These are phyloP conservation scores for Drosophila micromelanica DNA, from an alignment of 1,140 invertebrate genomes.

Conservation along the genomic window DNA sequence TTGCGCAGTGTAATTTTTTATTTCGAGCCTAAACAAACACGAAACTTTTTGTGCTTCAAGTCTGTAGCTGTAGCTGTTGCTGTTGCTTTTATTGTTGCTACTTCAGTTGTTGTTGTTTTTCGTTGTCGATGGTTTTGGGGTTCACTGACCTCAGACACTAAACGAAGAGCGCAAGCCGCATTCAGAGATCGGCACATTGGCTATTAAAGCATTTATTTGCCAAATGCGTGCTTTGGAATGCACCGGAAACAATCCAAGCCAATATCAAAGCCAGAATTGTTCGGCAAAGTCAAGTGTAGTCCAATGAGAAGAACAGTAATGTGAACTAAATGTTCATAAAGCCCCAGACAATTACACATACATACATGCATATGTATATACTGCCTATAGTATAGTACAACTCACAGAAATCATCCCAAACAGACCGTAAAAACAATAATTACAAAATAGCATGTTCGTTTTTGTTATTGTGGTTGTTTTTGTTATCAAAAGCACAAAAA, in stretches of 20 bases:
- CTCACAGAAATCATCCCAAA: constrained; percentile 44
- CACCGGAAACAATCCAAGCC: constrained; percentile 36
- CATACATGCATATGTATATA: too few relatives aligned
- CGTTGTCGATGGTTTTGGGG: constrained; percentile 14
- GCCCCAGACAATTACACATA: too few relatives aligned
- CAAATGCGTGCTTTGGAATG: constrained; percentile 30
- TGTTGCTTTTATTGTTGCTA: not conserved
- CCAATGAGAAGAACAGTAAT: too few relatives aligned
- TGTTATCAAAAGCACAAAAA: constrained; percentile 46
- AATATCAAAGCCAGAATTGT: constrained; percentile 30
- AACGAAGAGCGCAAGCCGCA: constrained; percentile 3
- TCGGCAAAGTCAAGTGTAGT: constrained; percentile 15
- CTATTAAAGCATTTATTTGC: constrained; percentile 16
- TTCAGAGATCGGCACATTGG: constrained; percentile 7
- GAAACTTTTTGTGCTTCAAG: constrained; percentile 44
- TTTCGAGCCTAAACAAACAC: constrained; percentile 75
- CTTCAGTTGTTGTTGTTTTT: not conserved
- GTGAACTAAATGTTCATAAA: too few relatives aligned
- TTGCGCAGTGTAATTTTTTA: constrained; percentile 44
- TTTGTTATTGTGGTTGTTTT: constrained; percentile 8
- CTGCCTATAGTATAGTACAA: not conserved
- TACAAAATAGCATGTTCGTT: constrained; percentile 72
- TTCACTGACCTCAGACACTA: constrained; percentile 69
- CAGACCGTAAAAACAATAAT: constrained; percentile 78
- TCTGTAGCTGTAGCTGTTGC: not conserved